Evolutionary conservation across 2,888 invertebrate genomes (phyloP).

Genomic region (Dolichomitus sp.): DNA sequence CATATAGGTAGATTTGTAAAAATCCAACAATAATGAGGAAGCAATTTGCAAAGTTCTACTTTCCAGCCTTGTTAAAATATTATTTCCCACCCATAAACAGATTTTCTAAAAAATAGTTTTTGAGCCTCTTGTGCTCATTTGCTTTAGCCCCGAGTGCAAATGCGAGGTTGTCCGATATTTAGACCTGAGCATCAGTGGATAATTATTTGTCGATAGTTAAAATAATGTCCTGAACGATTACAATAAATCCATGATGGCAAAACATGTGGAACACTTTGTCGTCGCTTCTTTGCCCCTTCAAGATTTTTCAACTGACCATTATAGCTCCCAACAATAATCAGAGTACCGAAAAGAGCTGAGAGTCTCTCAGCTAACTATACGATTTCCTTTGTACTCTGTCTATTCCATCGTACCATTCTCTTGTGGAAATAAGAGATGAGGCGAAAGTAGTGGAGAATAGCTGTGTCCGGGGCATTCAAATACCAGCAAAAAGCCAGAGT

Average conservation of each 20-base stretch:
- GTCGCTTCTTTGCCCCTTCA: constrained; percentile 1
- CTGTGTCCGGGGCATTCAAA: constrained; percentile 20
- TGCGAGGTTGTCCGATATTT: not conserved
- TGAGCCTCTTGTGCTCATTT: no score
- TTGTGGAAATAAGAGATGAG: constrained; percentile 45
- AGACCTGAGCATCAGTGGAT: not conserved
- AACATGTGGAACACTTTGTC: constrained; percentile 22
- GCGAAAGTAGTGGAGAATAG: not conserved
- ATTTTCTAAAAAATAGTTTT: no score
- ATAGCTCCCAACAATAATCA: constrained; percentile 36
- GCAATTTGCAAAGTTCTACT: no score
- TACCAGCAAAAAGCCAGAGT: constrained; percentile 20
- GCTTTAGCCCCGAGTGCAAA: not conserved
- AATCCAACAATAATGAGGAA: no score
- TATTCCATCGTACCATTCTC: constrained; percentile 3
- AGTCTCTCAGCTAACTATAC: not conserved
- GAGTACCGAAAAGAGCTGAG: not conserved
- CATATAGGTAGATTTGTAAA: no score
- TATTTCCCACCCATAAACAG: no score
- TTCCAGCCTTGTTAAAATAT: no score
- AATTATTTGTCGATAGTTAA: not conserved
- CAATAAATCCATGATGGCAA: not conserved
- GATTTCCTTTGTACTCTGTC: constrained; percentile 23
- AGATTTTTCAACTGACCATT: constrained; percentile 14
- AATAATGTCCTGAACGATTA: constrained; percentile 10